Conservation (phyloP, 2,113 vertebrate species). For the Cricetomys ansorgei region DNA sequence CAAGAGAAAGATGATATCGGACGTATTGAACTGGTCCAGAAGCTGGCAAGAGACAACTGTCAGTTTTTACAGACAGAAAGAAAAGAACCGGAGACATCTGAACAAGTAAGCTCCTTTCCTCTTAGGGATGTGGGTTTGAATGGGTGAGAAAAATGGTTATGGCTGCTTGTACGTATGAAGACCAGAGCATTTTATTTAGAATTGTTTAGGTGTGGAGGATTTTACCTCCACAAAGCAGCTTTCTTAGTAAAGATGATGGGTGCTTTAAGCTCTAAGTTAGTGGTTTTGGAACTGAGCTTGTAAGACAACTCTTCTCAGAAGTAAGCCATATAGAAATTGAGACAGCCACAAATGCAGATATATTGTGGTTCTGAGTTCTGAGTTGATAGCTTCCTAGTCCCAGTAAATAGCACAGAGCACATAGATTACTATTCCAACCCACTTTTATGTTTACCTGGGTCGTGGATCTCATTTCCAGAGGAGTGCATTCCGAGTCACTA, state of each 20-base stretch:
- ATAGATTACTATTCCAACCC: background rate
- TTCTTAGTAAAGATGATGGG: constrained; percentile 3
- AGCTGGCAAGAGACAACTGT: constrained; percentile 93
- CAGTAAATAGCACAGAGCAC: background rate
- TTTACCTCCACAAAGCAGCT: background rate
- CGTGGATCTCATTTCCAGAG: constrained; percentile 39
- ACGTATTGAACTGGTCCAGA: constrained; percentile 95
- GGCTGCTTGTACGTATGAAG: constrained; percentile 53
- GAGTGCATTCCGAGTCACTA: constrained; percentile 33
- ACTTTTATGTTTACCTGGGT: background rate
- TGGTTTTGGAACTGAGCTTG: background rate
- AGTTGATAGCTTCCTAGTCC: background rate
- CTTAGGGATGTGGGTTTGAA: constrained; percentile 61
- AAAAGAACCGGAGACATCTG: constrained; percentile 87
- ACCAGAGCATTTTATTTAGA: constrained; percentile 59
- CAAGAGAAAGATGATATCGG: constrained; percentile 93
- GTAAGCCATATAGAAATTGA: background rate
- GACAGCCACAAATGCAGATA: background rate
- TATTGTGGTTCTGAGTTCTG: background rate
- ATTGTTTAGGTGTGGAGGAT: constrained; percentile 60
- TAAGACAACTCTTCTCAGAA: constrained; percentile 17
- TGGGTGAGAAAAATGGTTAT: constrained; percentile 55
- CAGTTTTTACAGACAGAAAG: constrained; percentile 92
- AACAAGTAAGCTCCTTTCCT: constrained; percentile 90
- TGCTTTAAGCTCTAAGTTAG: background rate